Base-by-base conservation (phyloP, 2,888 invertebrate species). In the Gerris lacustris region DNA sequence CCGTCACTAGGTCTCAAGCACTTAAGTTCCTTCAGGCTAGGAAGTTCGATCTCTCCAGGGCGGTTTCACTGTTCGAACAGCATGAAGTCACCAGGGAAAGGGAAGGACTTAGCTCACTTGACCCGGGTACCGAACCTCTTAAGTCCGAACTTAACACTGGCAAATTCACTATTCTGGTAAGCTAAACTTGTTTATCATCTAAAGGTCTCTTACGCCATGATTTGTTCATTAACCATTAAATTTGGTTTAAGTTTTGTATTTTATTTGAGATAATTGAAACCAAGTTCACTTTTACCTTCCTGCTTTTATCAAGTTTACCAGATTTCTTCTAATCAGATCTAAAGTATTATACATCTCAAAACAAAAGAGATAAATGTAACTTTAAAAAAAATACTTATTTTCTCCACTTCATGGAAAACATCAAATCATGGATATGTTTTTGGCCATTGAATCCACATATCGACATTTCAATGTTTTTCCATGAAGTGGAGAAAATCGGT, bases 101-200 rank as follows among this genome's bases (percentile, higher is more conserved):
- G 74, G 96, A 97, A 82, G 92, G 93, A 69, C 86, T 97, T 74
- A 87, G 86, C 75, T 85, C 88, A 77, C 90, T 97, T 77, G 89
- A 96, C 81, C 91, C 95, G 5, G 85, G 86, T 76, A 85, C 86
- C 77, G 92, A 94, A 78, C 92, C 93, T 1, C 84, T 97, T 69
- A 87, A 88, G 78, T 87, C 88, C 62, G 97, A 97, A 83, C 82
- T 97, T 74, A 86, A 88, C 78, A 95, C 96, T 71, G 95, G 94
- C 76, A 97, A 97, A 85, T 96, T 97, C 82, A 96, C 96, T 76
- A 90, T 97, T 80, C 83, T 97, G 87, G 94, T 94, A 80, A 84
- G 87, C 47, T 18, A 64, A 43, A 31, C 69, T 66, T 0, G n/a
- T 66, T 15, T 11, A n/a, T 69, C 44, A 31, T 31, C 31, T 31